These are phyloP conservation scores for Stegastes partitus DNA, from an alignment of 2,113 vertebrate genomes.

Conservation along the genomic window DNA sequence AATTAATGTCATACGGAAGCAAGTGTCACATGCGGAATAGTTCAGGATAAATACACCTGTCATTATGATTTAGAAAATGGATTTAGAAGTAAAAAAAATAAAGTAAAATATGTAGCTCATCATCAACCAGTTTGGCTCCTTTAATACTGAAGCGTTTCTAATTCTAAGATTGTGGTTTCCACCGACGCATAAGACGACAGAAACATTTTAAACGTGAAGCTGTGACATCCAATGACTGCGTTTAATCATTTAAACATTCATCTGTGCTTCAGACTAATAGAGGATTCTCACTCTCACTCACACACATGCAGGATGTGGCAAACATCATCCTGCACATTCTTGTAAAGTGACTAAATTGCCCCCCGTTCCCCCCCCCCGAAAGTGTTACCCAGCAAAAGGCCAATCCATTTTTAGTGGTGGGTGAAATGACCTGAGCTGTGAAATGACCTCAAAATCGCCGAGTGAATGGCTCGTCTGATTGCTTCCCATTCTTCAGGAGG, in stretches of 20 bases:
- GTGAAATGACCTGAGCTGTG: constrained; percentile 63
- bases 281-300: constrained; percentile 8
- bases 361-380: constrained; percentile 14
- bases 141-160: no score
- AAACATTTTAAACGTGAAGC: no score
- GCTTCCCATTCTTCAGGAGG: constrained; percentile 21
- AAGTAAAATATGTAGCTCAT: no score
- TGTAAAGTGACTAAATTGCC: constrained; percentile 22
- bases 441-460: constrained; percentile 61
- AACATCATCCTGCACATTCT: neutral
- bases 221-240: neutral
- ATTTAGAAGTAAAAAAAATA: no score
- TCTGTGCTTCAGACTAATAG: constrained; percentile 15
- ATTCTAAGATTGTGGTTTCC: no score
- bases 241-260: constrained; percentile 15
- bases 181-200: no score
- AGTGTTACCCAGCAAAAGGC: constrained; percentile 40
- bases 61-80: no score
- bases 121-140: no score
- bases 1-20: no score
- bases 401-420: constrained; percentile 37
- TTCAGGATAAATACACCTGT: no score
- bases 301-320: neutral
- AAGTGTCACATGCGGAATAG: no score
- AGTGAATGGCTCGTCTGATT: constrained; percentile 63